These are phyloP conservation scores for Mystacornis crossleyi DNA, from an alignment of 2,113 vertebrate genomes.

Conservation along the genomic window DNA sequence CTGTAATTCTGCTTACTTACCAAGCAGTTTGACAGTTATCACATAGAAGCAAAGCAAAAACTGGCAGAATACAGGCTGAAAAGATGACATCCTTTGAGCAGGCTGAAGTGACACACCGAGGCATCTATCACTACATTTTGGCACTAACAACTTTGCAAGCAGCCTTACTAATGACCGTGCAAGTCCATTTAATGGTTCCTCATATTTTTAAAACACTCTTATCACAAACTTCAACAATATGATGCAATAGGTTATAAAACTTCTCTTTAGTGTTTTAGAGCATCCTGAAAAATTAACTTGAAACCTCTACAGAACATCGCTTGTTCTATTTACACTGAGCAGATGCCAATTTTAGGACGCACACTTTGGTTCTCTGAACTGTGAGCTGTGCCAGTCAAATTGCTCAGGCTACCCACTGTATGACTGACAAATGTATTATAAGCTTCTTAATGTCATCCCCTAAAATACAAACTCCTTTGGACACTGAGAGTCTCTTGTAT, in stretches of 20 bases:
- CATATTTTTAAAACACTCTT: not conserved
- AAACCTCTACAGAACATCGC: rapidly evolving
- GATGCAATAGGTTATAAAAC: not conserved
- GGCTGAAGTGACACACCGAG: not conserved
- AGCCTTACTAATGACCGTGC: not conserved
- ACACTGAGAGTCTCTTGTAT: not conserved
- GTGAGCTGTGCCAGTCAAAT: not conserved
- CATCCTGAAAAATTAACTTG: not conserved
- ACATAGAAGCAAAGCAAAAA: not conserved
- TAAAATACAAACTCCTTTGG: not conserved
- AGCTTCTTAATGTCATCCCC: not conserved
- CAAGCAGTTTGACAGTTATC: not conserved
- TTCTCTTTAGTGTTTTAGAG: not conserved
- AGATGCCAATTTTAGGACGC: not conserved
- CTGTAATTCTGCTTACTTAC: not conserved
- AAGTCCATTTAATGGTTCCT: not conserved
- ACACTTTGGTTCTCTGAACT: not conserved
- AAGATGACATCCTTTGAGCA: not conserved
- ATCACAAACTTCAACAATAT: not conserved
- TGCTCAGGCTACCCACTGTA: not conserved
- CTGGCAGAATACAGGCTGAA: not conserved
- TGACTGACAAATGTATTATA: rapidly evolving
- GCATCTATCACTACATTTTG: not conserved
- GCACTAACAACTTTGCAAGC: not conserved
- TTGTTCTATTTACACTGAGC: not conserved